phyloP scores from a whole-genome alignment of 2,113 vertebrate genomes.

The Corynorhinus townsendii region DNA sequence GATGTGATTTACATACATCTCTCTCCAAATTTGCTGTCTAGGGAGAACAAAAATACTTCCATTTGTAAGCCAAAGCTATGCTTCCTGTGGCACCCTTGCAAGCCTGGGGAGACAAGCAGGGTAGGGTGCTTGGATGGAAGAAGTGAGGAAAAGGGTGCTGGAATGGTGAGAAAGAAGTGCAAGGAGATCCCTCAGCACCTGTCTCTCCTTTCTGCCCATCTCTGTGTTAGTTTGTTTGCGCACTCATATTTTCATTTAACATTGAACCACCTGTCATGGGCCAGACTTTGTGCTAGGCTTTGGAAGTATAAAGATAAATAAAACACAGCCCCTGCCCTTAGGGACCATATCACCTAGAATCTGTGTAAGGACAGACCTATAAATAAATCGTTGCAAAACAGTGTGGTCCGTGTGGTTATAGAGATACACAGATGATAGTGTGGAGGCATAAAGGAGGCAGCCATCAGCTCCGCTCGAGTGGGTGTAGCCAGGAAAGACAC shows the following conservation, averaged over 20 bases:
- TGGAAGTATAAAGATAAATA: neutral
- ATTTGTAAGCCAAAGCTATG: neutral
- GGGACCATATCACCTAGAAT: neutral
- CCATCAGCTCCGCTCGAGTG: neutral
- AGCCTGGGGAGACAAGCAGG: neutral
- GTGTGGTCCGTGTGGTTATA: rapidly evolving
- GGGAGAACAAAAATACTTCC: neutral
- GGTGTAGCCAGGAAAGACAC: neutral
- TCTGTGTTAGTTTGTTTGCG: neutral
- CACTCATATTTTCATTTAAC: neutral
- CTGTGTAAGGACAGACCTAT: neutral
- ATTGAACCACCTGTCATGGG: neutral
- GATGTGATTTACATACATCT: neutral
- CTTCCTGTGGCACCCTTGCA: neutral
- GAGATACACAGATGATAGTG: neutral
- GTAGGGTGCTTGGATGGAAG: neutral
- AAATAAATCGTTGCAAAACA: neutral
- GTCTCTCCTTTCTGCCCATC: neutral
- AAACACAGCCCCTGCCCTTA: neutral
- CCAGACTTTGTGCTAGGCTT: neutral
- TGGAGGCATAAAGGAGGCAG: neutral
- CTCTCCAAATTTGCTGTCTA: neutral
- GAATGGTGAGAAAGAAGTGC: neutral
- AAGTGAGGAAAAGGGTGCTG: neutral
- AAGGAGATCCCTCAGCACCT: neutral